phyloP scores from a whole-genome alignment of 2,888 invertebrate species.

The Onthophagus sagittarius region DNA sequence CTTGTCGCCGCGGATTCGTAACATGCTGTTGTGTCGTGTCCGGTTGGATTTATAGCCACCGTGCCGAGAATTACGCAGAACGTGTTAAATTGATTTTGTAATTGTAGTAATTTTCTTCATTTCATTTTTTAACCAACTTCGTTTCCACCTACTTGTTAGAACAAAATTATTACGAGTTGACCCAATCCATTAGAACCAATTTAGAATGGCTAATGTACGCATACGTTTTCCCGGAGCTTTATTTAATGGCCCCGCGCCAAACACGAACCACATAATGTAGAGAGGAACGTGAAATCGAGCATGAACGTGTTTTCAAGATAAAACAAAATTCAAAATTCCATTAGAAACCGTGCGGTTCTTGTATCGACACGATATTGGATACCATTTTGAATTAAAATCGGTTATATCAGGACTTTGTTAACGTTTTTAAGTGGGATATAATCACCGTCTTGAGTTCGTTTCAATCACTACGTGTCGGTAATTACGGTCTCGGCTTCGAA shows the following conservation, averaged over 20 bases:
- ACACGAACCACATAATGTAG: background rate
- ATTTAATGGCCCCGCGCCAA: background rate
- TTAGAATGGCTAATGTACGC: background rate
- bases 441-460: no score
- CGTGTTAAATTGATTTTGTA: background rate
- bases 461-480: no score
- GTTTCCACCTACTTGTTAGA: background rate
- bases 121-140: background rate
- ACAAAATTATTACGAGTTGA: background rate
- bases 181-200: background rate
- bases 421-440: no score
- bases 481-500: background rate
- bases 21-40: background rate
- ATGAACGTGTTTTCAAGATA: background rate
- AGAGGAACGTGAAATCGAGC: background rate
- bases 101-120: background rate
- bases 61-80: background rate
- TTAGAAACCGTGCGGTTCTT: background rate
- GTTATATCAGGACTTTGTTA: no score
- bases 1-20: background rate
- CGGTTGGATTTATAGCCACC: background rate
- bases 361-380: no score
- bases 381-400: no score
- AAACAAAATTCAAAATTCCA: background rate
- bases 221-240: background rate